Base-by-base conservation (phyloP, 1,140 invertebrate genomes). In the Leptoteleia sp. region DNA sequence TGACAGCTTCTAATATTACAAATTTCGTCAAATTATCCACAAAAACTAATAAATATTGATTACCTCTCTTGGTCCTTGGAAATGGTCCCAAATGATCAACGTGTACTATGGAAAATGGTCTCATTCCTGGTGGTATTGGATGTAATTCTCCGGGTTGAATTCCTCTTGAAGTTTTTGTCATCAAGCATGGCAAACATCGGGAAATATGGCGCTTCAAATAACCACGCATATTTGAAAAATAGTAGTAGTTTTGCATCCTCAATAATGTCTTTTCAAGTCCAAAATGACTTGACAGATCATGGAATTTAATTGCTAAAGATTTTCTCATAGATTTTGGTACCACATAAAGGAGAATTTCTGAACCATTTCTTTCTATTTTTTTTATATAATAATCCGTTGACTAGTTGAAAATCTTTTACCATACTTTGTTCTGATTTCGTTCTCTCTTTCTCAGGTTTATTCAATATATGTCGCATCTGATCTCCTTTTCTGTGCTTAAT, bases 261-360 rank as follows among this genome's bases (percentile, higher is more conserved):
- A 1, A 1, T 0, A 55, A 2, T 8, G 16, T 12, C 7, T 40
- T 55, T 5, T 55, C 33, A 0, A 75, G 7, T 0, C 76, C 76
- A 8, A 79, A 67, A 45, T 76, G 72, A 15, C 45, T 71, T 0
- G 45, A 19, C 5, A 67, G 40, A 17, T 80, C 65, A 16, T 72
- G 65, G 50, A 42, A 76, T 9, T 33, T 15, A 1, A 79, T 73
- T 0, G 29, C 40, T 3, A 80, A 22, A 0, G 65, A 61, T 43
- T 80, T 80, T n/a, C 67, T 15, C 72, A 76, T 72, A 1, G 17
- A 0, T 0, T 33, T 3, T 0, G 73, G 73, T 5, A 70, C 57
- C 1, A 75, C 79, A 8, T 76, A 64, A n/a, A n/a, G n/a, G n/a
- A n/a, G n/a, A n/a, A n/a, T n/a, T n/a, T n/a, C n/a, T n/a, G n/a